phyloP scores from a whole-genome alignment of 2,888 invertebrate species.

The Leptothorax acervorum region DNA sequence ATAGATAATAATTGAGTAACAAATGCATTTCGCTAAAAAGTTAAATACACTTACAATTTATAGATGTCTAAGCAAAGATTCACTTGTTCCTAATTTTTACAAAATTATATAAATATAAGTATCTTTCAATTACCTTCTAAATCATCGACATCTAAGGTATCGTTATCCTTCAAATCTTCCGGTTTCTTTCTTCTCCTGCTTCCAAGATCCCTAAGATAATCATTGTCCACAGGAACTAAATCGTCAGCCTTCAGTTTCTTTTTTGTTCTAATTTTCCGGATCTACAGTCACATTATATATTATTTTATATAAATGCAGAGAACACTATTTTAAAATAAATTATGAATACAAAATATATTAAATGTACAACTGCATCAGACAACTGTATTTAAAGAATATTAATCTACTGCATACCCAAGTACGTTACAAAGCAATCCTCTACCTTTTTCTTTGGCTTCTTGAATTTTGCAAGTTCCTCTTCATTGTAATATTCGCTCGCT shows the following conservation, averaged over 20 bases:
- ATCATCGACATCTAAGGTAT: constrained; percentile 87
- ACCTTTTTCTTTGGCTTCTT: constrained; percentile 94
- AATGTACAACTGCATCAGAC: background rate
- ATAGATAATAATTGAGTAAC: background rate
- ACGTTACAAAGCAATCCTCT: constrained; percentile 18
- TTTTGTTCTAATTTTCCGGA: constrained; percentile 89
- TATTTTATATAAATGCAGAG: background rate
- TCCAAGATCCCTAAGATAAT: constrained; percentile 84
- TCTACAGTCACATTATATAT: constrained; percentile 74
- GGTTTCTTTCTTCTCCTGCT: constrained; percentile 85
- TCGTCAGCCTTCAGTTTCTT: constrained; percentile 91
- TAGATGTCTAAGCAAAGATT: background rate
- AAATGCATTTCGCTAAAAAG: background rate
- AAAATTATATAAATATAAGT: constrained; percentile 8
- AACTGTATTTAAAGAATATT: constrained; percentile 1
- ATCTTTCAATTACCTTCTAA: constrained; percentile 86
- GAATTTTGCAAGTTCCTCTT: constrained; percentile 94
- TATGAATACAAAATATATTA: background rate
- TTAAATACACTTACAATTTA: background rate
- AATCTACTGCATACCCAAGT: background rate
- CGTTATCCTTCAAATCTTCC: constrained; percentile 84
- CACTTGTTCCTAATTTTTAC: background rate
- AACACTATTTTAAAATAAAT: background rate
- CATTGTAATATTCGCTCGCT: constrained; percentile 95
- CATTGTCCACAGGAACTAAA: constrained; percentile 86